Conservation (phyloP, 2,113 vertebrate genomes). For the Fregetta grallaria region DNA sequence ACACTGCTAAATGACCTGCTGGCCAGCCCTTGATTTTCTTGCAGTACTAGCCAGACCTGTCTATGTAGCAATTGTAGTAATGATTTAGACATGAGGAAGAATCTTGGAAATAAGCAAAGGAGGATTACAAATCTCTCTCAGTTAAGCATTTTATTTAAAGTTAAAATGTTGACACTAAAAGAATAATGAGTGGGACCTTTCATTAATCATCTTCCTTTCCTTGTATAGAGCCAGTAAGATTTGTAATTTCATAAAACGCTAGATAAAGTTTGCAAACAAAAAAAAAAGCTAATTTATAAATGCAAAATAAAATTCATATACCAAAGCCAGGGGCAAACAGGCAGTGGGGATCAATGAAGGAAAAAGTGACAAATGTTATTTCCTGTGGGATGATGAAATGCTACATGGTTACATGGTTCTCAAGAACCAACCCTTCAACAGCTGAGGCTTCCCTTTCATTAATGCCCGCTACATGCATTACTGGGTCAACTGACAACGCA, state of each 20-base stretch:
- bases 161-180: not conserved
- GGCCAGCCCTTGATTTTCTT: not conserved
- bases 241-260: not conserved
- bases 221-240: not conserved
- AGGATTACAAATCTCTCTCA: not conserved
- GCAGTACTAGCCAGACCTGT: constrained; percentile 26
- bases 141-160: not conserved
- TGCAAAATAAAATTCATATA: not conserved
- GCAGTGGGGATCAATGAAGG: not conserved
- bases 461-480: not conserved
- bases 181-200: not conserved
- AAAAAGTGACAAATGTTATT: not conserved
- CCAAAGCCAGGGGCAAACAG: not conserved
- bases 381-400: not conserved
- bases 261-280: not conserved
- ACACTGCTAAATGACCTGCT: not conserved
- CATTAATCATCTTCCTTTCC: not conserved
- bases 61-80: not conserved
- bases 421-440: not conserved
- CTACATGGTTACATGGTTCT: not conserved
- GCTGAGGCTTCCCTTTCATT: not conserved
- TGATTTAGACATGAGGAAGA: not conserved
- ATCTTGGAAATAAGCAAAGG: not conserved
- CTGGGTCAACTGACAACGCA: not conserved
- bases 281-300: not conserved